These are phyloP conservation scores for Zhengitettix transpicula DNA, from an alignment of 2,888 invertebrate species.

Conservation along the genomic window DNA sequence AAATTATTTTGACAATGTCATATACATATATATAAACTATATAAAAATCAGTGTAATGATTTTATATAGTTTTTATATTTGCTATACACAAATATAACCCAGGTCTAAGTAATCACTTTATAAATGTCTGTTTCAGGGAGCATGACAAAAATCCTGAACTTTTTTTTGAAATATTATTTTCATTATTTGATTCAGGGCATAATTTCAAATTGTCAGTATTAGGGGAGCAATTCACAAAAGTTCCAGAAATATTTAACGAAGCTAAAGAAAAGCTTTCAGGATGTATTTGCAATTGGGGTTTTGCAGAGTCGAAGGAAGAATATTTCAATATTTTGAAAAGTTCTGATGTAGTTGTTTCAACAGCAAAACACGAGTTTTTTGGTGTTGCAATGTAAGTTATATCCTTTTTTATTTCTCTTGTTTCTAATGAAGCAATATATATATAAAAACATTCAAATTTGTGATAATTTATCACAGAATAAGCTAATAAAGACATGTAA, in stretches of 20 bases:
- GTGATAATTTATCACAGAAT: background rate
- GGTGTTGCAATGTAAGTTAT: conserved; percentile 50
- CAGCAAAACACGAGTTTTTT: conserved; percentile 59
- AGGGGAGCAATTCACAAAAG: conserved; percentile 42
- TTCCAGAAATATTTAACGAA: conserved; percentile 40
- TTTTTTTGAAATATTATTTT: conserved; percentile 37
- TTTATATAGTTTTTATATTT: background rate
- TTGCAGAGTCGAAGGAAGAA: conserved; percentile 31
- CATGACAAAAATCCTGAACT: conserved; percentile 56
- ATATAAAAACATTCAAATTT: background rate
- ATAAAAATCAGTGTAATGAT: no score
- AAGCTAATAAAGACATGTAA: background rate
- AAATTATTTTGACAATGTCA: no score
- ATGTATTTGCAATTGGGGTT: conserved; percentile 42
- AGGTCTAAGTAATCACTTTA: background rate
- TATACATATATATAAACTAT: no score
- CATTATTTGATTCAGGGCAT: conserved; percentile 31
- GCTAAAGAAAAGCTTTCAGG: conserved; percentile 30
- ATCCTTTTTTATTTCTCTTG: conserved; percentile 6
- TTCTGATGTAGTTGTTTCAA: conserved; percentile 51
- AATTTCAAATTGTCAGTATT: conserved; percentile 42
- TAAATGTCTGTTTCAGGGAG: conserved; percentile 33
- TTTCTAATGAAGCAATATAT: no score
- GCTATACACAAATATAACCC: background rate
- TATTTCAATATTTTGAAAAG: conserved; percentile 37